Evolutionary conservation across 1,140 invertebrate species (phyloP).

Genomic region (Danaus melanippus): DNA sequence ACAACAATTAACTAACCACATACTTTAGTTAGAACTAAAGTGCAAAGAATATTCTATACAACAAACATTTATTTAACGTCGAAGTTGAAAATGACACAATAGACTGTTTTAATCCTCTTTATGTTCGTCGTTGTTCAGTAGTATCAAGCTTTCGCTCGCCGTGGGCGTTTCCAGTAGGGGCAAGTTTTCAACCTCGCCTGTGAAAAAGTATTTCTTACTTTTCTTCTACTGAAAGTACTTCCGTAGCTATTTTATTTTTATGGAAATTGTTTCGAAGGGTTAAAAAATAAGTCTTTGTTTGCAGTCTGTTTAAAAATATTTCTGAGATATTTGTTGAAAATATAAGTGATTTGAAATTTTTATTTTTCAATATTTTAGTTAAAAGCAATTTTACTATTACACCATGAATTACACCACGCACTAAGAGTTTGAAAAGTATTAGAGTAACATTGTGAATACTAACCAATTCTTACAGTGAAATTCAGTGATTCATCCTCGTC

Average conservation of each 20-base stretch:
- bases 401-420: not conserved
- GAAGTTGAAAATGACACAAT: conserved; percentile 11
- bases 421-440: too few relatives aligned
- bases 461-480: conserved; percentile 61
- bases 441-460: conserved; percentile 15
- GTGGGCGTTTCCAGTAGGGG: conserved; percentile 50
- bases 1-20: too few relatives aligned
- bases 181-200: conserved; percentile 62
- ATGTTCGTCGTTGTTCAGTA: conserved; percentile 42
- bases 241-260: too few relatives aligned
- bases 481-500: conserved; percentile 58
- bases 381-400: not conserved
- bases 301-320: too few relatives aligned
- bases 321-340: too few relatives aligned
- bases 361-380: not conserved
- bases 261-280: too few relatives aligned
- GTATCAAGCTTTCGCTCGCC: conserved; percentile 51
- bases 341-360: conserved; percentile 1
- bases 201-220: conserved; percentile 17
- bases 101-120: conserved; percentile 26
- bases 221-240: too few relatives aligned
- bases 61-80: conserved; percentile 7
- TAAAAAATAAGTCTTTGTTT: too few relatives aligned
- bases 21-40: too few relatives aligned
- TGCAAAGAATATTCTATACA: conserved; percentile 6